Conservation (phyloP, 2,113 vertebrate genomes). For the Hippocampus zosterae region DNA sequence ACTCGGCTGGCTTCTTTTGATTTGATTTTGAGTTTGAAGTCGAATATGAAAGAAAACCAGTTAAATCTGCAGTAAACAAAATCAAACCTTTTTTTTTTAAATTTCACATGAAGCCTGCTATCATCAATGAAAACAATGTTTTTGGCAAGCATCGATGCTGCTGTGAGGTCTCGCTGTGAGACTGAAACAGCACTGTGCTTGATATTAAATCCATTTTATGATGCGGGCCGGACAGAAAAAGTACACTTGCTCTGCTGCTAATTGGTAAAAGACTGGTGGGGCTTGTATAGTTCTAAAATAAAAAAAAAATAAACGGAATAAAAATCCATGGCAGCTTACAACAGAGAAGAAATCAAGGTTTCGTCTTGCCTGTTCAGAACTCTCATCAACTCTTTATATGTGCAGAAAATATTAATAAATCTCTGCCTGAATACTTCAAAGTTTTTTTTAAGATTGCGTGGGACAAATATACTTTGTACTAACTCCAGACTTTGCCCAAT, state of each 20-base stretch:
- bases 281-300: slow-evolving; percentile 46
- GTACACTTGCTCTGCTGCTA: slow-evolving; percentile 50
- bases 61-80: neutral
- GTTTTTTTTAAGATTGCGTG: too few species aligned
- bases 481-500: too few species aligned
- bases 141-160: neutral
- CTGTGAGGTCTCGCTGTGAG: neutral
- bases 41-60: neutral
- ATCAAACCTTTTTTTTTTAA: neutral
- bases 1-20: neutral
- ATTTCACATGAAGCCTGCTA: neutral
- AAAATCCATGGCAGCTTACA: neutral
- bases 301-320: neutral
- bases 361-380: slow-evolving; percentile 30
- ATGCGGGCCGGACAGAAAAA: slow-evolving; percentile 46
- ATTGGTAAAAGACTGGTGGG: slow-evolving; percentile 51
- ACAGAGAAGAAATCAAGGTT: slow-evolving; percentile 23
- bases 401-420: neutral
- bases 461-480: too few species aligned
- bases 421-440: neutral
- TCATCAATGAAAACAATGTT: neutral
- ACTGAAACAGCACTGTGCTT: slow-evolving; percentile 16
- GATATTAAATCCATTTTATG: slow-evolving; percentile 64
- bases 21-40: neutral
- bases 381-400: slow-evolving; percentile 33